Base-by-base conservation (phyloP, 2,888 invertebrate genomes). In the Cheilosia grossa region DNA sequence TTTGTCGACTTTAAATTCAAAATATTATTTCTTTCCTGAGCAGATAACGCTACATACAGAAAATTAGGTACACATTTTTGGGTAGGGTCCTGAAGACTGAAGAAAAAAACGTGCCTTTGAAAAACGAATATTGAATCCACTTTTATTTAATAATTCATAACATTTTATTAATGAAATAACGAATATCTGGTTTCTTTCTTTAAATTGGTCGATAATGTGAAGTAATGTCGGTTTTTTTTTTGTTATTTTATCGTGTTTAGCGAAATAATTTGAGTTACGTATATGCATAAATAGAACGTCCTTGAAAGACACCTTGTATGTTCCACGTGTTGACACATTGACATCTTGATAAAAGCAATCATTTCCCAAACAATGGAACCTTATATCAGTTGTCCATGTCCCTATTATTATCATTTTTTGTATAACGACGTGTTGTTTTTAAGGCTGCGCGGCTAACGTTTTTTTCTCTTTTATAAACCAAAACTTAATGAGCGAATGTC, bases 291-390 rank as follows among this genome's bases (percentile, higher is more conserved):
- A 33, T 37, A 37, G 4, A 17, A 47, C 53, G 51, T 77, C 58
- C 59, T 61, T 64, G 47, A 72, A 82, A 47, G 59, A 72, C 70
- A 63, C 37, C 19, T 33, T 58, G 37, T 37, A 56, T 51, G 63
- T 70, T 58, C 7, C 49, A 4, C 2, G 2, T 13, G 7, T 17
- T 70, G 63, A 75, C 75, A 82, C 51, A 47, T 72, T 77, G 15
- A 61, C 66, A 82, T 82, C 77, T 72, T 66, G 77, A 82, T 70
- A 70, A 58, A 17, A 70, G 33, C 44, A 47, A 70, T 75, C 59
- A 40, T n/a, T 66, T 4, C 21, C 19, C 17, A 53, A 17, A 56
- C 40, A 67, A 54, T 27, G 24, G 59, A 56, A 33, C 40, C 51
- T 51, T 64, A 40, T 42, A 67, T 30, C 13, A 53, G 17, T 24